These are phyloP conservation scores for Trachelus tabidus DNA, from an alignment of 2,888 invertebrate genomes.

Conservation along the genomic window DNA sequence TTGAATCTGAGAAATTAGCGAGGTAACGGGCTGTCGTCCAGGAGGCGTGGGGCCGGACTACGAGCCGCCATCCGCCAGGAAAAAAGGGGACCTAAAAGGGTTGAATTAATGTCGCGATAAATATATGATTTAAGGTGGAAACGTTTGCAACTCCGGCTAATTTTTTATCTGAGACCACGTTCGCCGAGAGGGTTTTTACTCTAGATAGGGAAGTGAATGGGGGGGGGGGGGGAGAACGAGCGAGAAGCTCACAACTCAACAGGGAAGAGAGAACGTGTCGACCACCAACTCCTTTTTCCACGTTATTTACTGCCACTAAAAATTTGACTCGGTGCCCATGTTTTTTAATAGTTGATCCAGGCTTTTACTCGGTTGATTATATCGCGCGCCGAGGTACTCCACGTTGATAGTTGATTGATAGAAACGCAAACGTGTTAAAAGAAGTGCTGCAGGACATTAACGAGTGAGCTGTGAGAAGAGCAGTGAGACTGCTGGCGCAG, in stretches of 20 bases:
- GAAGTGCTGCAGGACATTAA: too few species aligned
- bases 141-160: slow-evolving; percentile 65
- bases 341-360: slow-evolving; percentile 51
- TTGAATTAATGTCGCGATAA: slow-evolving; percentile 68
- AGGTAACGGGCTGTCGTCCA: slow-evolving; percentile 53
- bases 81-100: slow-evolving; percentile 64
- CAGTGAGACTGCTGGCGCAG: too few species aligned
- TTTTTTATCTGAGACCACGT: slow-evolving; percentile 65
- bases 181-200: slow-evolving; percentile 48
- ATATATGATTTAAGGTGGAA: slow-evolving; percentile 67
- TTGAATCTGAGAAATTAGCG: slow-evolving; percentile 67
- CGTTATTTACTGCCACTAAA: slow-evolving; percentile 61
- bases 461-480: too few species aligned
- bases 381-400: too few species aligned
- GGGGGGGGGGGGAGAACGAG: neutral
- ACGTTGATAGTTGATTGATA: too few species aligned
- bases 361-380: too few species aligned
- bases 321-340: slow-evolving; percentile 60
- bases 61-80: slow-evolving; percentile 33
- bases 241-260: slow-evolving; percentile 13
- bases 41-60: slow-evolving; percentile 19
- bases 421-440: too few species aligned
- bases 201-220: slow-evolving; percentile 39
- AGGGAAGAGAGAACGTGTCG: slow-evolving; percentile 22
- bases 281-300: slow-evolving; percentile 51